Evolutionary conservation across 2,888 invertebrate genomes (phyloP), one percentile per base, ranked within the genome.

Genomic region (Hydropsyche betteni): DNA sequence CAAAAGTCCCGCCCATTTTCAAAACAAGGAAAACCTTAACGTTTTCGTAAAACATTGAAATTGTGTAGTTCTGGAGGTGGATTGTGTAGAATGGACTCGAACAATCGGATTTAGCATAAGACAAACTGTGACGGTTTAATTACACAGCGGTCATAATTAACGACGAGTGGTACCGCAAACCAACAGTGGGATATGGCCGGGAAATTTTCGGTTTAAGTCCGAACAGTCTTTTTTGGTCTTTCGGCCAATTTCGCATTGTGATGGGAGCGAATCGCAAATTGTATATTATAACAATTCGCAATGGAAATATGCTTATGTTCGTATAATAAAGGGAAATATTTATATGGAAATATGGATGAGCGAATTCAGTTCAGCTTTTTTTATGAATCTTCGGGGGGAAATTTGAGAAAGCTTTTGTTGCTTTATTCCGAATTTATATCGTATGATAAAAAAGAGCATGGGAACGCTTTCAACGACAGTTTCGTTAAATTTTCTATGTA

Each of bases 121-220:
- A 64, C 64, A 64, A 64, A 64, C 36, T 64, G 64, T 64, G 64
- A 64, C 64, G 64, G 64, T 64, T 64, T 64, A 64, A 64, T 64
- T 64, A 64, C 36, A 64, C 64, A 36, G 36, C 36, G 64, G 64
- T 64, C 64, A 64, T 64, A 64, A 64, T 64, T 64, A 64, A 64
- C 36, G 64, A 64, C n/a, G 64, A 44, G 44, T 44, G 7, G 44
- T 44, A 8, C 44, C 44, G 44, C 44, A 64, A 64, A 34, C 34
- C 36, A 36, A 12, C 34, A 33, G 12, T 34, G 64, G 64, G 34
- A 34, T 64, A 55, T n/a, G 14, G 55, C 16, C 12, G 6, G n/a
- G 5, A 55, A 55, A 55, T 12, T 44, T 44, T 10, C 44, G 6
- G 10, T 44, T 44, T 44, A 44, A 44, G 7, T 44, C 6, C 44